A percentile compares a stretch with the other conserved stretches of the same genome.
These are phyloP conservation scores for Drosophila sordidapex DNA, from an alignment of 2,888 invertebrate genomes.

Conservation along the genomic window DNA sequence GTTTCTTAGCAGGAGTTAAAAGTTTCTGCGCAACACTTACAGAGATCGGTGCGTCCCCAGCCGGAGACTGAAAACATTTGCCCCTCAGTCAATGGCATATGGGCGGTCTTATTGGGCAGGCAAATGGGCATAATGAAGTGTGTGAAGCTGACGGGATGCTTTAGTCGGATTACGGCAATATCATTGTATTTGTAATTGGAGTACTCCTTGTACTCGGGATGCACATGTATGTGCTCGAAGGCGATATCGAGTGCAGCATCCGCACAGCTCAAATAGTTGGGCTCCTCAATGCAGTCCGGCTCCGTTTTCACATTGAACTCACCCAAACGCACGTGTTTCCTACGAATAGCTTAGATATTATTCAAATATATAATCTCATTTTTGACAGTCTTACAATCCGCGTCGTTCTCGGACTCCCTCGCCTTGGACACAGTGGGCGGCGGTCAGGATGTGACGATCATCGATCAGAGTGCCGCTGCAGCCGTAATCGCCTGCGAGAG, in stretches of 20 bases:
- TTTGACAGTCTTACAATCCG: conserved; percentile 86
- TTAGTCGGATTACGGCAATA: conserved; percentile 86
- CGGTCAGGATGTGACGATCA: conserved; percentile 87
- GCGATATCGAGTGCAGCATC: conserved; percentile 88
- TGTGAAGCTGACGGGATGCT: conserved; percentile 82
- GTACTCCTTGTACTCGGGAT: conserved; percentile 87
- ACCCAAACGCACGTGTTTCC: conserved; percentile 87
- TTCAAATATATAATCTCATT: neutral
- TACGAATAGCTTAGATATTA: conserved; percentile 24
- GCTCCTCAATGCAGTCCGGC: conserved; percentile 87
- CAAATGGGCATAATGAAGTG: conserved; percentile 88
- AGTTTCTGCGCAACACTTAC: conserved; percentile 59
- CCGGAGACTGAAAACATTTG: conserved; percentile 87
- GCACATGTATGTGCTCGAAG: conserved; percentile 88
- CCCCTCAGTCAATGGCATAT: conserved; percentile 84
- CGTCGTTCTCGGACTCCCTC: conserved; percentile 85
- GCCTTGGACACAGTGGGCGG: conserved; percentile 88
- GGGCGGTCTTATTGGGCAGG: conserved; percentile 82
- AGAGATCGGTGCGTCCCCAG: conserved; percentile 87
- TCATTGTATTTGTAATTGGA: conserved; percentile 86
- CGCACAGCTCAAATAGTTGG: conserved; percentile 86
- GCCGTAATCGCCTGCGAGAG: conserved; percentile 85
- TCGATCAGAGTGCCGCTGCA: conserved; percentile 88
- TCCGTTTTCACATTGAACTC: conserved; percentile 88
- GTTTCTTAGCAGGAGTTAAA: neutral